These are phyloP conservation scores for Parelbella ahira DNA, from an alignment of 2,888 invertebrate genomes.

Conservation along the genomic window DNA sequence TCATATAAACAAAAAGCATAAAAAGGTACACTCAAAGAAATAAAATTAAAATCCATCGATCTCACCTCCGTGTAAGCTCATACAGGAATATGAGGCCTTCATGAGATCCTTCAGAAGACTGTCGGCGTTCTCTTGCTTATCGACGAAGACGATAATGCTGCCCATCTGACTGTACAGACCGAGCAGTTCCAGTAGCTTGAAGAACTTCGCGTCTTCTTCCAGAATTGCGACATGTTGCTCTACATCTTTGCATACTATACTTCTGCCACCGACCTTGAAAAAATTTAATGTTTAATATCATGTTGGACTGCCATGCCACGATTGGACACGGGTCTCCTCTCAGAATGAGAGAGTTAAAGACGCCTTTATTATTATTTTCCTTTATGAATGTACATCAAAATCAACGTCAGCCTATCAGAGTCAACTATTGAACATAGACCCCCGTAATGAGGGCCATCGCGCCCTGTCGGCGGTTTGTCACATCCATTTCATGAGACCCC, in stretches of 20 bases:
- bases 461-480: too few relatives aligned
- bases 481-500: too few relatives aligned
- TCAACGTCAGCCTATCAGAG: too few relatives aligned
- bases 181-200: slow-evolving; percentile 98
- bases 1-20: too few relatives aligned
- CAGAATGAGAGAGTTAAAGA: too few relatives aligned
- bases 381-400: too few relatives aligned
- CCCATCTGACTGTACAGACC: slow-evolving; percentile 96
- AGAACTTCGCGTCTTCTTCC: slow-evolving; percentile 98
- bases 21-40: too few relatives aligned
- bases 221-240: slow-evolving; percentile 96
- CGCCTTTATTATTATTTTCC: too few relatives aligned
- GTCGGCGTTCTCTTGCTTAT: slow-evolving; percentile 98
- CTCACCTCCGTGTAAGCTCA: slow-evolving; percentile 96
- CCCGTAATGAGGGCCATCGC: too few relatives aligned
- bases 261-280: slow-evolving; percentile 92
- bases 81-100: slow-evolving; percentile 97
- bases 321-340: too few relatives aligned
- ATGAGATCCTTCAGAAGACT: slow-evolving; percentile 95
- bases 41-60: slow-evolving; percentile 20
- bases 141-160: slow-evolving; percentile 97
- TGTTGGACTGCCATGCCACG: too few relatives aligned
- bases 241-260: slow-evolving; percentile 98
- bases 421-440: too few relatives aligned
- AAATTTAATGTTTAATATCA: neutral